These are phyloP conservation scores for Acrocephalus scirpaceus DNA, from an alignment of 2,797 vertebrate genomes.

Conservation along the genomic window DNA sequence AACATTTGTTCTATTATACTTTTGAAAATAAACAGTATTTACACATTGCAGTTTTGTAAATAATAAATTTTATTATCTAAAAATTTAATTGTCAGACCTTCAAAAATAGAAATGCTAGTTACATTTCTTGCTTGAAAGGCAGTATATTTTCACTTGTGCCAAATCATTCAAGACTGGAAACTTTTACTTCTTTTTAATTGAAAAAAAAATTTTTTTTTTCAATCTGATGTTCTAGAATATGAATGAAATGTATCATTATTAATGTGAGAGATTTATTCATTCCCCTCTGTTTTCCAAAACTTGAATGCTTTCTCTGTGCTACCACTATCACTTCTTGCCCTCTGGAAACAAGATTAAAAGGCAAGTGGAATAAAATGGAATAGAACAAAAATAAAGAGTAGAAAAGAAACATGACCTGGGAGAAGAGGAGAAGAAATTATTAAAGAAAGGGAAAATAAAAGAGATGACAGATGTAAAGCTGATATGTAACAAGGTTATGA, in stretches of 20 bases:
- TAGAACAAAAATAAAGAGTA: neutral
- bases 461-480: neutral
- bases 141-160: neutral
- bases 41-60: neutral
- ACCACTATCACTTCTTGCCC: neutral
- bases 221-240: neutral
- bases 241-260: neutral
- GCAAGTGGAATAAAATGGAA: neutral
- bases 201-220: neutral
- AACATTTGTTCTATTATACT: neutral
- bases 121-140: neutral
- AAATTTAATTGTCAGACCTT: neutral
- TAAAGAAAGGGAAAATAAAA: conserved; percentile 1
- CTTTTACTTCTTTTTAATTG: neutral
- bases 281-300: neutral
- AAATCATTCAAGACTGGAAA: neutral
- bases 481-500: neutral
- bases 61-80: neutral
- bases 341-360: conserved; percentile 35
- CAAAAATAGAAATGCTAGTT: neutral
- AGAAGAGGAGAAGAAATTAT: neutral
- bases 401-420: neutral
- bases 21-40: neutral
- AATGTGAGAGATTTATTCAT: neutral
- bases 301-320: neutral